A percentile compares a stretch with the other conserved stretches of the same genome.
Conservation (phyloP, 2,113 vertebrate genomes). For the Corythornis cristatus region DNA sequence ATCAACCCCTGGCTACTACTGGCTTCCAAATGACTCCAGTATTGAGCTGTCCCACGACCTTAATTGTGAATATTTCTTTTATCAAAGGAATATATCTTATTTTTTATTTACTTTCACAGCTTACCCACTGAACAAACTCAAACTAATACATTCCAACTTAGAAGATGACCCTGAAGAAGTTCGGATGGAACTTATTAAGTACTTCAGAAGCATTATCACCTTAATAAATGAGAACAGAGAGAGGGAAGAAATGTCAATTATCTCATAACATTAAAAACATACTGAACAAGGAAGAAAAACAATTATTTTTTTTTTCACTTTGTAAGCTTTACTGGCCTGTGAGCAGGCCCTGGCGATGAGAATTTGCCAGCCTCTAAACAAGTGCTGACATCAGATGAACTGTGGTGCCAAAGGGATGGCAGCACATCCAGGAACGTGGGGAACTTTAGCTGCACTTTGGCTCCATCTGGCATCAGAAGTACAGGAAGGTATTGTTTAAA, state of each 20-base stretch:
- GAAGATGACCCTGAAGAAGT: conserved; percentile 93
- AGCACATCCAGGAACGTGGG: not conserved
- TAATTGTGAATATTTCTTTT: not conserved
- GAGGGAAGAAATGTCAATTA: conserved; percentile 93
- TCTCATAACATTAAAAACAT: conserved; percentile 73
- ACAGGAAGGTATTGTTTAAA: not conserved
- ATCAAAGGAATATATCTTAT: not conserved
- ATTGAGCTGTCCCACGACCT: not conserved
- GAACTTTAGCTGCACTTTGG: not conserved
- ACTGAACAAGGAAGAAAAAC: not conserved
- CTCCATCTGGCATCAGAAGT: not conserved
- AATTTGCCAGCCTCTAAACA: not conserved
- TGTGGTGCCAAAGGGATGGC: not conserved
- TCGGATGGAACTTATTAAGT: conserved; percentile 85
- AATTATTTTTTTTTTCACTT: not conserved
- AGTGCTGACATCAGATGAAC: not conserved
- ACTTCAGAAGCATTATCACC: conserved; percentile 83
- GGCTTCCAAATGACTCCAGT: not conserved
- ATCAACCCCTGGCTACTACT: not conserved
- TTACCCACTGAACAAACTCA: conserved; percentile 83
- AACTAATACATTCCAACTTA: conserved; percentile 89
- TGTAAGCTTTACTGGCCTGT: not conserved
- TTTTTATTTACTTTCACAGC: conserved; percentile 72
- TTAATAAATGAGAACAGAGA: conserved; percentile 90
- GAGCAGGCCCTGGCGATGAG: not conserved